Conservation (phyloP, 2,113 vertebrate genomes). For the Pterocles orientalis region DNA sequence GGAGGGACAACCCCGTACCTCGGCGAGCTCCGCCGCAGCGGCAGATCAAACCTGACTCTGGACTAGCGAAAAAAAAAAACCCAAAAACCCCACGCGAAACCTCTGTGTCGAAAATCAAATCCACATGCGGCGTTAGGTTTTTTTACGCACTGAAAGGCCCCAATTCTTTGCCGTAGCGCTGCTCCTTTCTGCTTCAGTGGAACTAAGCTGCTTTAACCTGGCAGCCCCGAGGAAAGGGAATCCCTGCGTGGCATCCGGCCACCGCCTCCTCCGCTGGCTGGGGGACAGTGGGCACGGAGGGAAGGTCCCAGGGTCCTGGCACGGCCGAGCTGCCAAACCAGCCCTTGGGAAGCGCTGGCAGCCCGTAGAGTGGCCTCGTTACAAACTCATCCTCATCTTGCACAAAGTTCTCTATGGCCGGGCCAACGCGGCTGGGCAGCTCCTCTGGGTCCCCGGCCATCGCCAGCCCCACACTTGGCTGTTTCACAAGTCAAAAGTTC, state of each 20-base stretch:
- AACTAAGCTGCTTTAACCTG: constrained; percentile 42
- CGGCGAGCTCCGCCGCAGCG: background rate
- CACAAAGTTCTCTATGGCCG: background rate
- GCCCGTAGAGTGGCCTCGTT: background rate
- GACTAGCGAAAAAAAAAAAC: background rate
- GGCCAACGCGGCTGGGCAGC: background rate
- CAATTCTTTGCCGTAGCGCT: rapidly evolving
- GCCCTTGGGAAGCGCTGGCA: constrained; percentile 55
- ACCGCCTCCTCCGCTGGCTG: constrained; percentile 53
- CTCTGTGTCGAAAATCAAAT: background rate
- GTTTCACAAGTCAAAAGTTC: constrained; percentile 12
- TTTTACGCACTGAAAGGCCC: background rate
- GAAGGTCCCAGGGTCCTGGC: constrained; percentile 63
- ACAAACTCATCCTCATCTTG: background rate
- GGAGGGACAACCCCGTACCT: background rate
- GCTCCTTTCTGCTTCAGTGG: constrained; percentile 29
- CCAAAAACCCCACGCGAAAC: background rate
- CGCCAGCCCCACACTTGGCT: background rate
- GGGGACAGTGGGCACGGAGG: constrained; percentile 31
- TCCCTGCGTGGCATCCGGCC: constrained; percentile 64
- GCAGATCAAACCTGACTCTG: background rate
- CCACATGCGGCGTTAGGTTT: background rate
- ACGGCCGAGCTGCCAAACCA: constrained; percentile 51
- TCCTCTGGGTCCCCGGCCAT: background rate
- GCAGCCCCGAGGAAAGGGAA: constrained; percentile 64